phyloP scores from a whole-genome alignment of 2,113 vertebrate species.

The Mesocricetus auratus region DNA sequence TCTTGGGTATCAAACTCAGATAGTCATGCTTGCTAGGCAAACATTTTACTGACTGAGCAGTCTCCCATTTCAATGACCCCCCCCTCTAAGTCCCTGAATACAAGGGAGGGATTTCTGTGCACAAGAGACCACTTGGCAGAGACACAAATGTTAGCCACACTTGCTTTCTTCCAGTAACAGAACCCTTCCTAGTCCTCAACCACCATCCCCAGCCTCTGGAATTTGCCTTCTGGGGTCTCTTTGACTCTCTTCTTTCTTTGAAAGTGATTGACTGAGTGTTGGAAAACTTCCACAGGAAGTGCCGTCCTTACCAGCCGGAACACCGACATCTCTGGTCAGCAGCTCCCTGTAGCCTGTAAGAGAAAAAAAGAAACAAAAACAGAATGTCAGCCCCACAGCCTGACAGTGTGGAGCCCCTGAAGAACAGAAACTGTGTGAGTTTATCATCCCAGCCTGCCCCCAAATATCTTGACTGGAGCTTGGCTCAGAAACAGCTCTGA shows the following conservation, averaged over 20 bases:
- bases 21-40: neutral
- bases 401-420: fast-evolving
- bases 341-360: neutral
- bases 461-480: neutral
- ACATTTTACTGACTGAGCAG: neutral
- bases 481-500: neutral
- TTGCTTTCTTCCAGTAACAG: neutral
- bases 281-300: neutral
- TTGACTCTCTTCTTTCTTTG: neutral
- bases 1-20: neutral
- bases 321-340: constrained; percentile 48
- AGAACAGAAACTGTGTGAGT: fast-evolving
- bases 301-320: constrained; percentile 73
- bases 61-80: neutral
- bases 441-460: fast-evolving
- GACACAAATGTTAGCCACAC: neutral
- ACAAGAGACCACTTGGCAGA: neutral
- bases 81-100: neutral
- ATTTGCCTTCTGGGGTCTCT: neutral
- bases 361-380: too few species aligned
- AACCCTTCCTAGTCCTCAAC: neutral
- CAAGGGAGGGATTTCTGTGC: neutral
- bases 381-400: neutral
- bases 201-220: neutral
- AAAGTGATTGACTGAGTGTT: neutral